These are phyloP conservation scores for Megaceryle alcyon DNA, from an alignment of 2,797 vertebrate genomes.

Conservation along the genomic window DNA sequence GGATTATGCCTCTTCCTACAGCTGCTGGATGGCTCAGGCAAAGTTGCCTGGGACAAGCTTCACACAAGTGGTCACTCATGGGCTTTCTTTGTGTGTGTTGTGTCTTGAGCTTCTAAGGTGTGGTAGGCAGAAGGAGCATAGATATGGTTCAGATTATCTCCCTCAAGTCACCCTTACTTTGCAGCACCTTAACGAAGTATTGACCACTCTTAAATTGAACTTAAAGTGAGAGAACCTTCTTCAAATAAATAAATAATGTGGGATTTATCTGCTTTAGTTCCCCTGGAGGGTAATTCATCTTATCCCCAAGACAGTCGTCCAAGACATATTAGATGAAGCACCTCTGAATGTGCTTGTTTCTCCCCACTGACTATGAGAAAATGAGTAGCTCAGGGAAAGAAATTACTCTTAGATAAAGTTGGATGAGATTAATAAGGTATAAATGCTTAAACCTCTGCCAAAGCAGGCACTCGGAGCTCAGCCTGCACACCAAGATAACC, in stretches of 20 bases:
- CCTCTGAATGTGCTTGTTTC: not conserved
- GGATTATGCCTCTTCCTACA: not conserved
- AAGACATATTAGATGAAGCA: not conserved
- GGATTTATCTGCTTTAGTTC: not conserved
- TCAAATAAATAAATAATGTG: not conserved
- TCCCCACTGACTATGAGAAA: not conserved
- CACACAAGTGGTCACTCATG: not conserved
- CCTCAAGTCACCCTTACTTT: not conserved
- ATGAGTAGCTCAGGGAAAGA: not conserved
- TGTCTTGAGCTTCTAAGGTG: not conserved
- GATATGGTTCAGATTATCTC: not conserved
- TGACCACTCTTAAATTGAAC: not conserved
- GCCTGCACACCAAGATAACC: not conserved
- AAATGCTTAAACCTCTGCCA: not conserved
- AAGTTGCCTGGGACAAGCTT: not conserved
- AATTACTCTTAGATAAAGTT: not conserved
- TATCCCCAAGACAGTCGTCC: not conserved
- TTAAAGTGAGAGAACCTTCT: not conserved
- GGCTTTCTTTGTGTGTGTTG: not conserved
- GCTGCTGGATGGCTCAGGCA: not conserved
- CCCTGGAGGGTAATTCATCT: not conserved
- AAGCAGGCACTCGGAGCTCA: not conserved
- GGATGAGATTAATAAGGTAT: not conserved
- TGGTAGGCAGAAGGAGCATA: not conserved
- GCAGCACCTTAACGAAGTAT: not conserved